Evolutionary conservation across 2,113 vertebrate genomes (phyloP).

Genomic region (Polyodon spathula): DNA sequence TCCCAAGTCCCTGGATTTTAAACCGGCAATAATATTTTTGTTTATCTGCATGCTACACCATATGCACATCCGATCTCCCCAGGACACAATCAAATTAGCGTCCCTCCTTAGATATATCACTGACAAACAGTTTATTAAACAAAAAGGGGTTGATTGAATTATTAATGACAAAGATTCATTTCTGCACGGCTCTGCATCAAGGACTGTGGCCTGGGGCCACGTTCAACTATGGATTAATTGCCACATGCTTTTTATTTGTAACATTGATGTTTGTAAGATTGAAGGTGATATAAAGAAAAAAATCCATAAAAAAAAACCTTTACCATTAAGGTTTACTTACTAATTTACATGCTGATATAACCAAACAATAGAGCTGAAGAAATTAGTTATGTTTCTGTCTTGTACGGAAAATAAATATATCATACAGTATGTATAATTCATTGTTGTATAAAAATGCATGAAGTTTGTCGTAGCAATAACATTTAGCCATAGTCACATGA

Average conservation of each 20-base stretch:
- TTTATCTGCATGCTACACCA: conserved; percentile 36
- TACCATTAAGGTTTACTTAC: neutral
- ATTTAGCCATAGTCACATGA: too few relatives aligned
- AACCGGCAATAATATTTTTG: conserved; percentile 39
- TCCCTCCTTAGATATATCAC: conserved; percentile 47
- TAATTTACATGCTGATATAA: neutral
- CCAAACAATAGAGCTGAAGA: too few relatives aligned
- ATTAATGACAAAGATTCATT: conserved; percentile 30
- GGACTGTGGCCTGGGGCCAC: too few relatives aligned
- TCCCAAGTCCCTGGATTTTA: conserved; percentile 17
- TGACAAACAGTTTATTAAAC: conserved; percentile 65
- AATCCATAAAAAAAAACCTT: neutral
- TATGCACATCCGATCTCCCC: conserved; percentile 39
- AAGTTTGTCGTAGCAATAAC: too few relatives aligned
- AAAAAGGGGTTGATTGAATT: conserved; percentile 49
- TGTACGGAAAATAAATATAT: too few relatives aligned
- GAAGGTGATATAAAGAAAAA: neutral
- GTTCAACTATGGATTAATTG: neutral
- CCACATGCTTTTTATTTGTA: neutral
- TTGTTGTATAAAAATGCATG: too few relatives aligned
- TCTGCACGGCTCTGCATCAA: neutral
- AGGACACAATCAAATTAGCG: conserved; percentile 51
- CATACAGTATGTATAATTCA: too few relatives aligned
- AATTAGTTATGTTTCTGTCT: too few relatives aligned
- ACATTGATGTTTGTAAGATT: neutral